Evolutionary conservation across 2,888 invertebrate genomes (phyloP).

Genomic region (Plebejus melissa): DNA sequence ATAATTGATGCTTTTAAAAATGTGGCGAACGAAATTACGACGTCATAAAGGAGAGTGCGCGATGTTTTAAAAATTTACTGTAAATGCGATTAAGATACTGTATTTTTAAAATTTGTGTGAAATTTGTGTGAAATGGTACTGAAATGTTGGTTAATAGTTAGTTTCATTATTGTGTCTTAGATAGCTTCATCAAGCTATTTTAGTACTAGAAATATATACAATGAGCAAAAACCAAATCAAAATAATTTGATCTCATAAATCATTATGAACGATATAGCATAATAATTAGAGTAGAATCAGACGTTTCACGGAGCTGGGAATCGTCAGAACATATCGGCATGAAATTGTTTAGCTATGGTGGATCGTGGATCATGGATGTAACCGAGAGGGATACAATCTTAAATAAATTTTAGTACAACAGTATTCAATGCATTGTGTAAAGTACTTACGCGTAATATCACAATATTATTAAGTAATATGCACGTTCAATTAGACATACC

Average conservation of each 20-base stretch:
- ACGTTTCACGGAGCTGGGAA: slow-evolving; percentile 60
- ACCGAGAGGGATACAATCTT: too few species aligned
- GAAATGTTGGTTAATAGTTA: neutral
- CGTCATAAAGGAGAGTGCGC: neutral
- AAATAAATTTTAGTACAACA: too few species aligned
- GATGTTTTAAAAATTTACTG: neutral
- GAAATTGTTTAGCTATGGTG: slow-evolving; percentile 69
- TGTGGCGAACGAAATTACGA: slow-evolving; percentile 18
- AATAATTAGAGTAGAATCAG: slow-evolving; percentile 76
- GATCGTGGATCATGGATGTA: slow-evolving; percentile 60
- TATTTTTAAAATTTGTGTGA: neutral
- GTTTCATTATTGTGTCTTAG: too few species aligned
- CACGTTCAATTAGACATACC: too few species aligned
- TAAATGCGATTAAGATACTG: neutral
- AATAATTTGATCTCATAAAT: neutral
- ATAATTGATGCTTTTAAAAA: slow-evolving; percentile 25
- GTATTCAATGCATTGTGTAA: too few species aligned
- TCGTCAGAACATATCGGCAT: slow-evolving; percentile 78
- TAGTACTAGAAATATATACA: too few species aligned
- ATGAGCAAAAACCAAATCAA: neutral
- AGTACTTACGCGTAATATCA: too few species aligned
- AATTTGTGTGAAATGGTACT: neutral
- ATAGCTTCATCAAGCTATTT: too few species aligned
- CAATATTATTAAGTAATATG: too few species aligned
- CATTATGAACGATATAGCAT: slow-evolving; percentile 33